Base-by-base conservation (phyloP, 2,888 invertebrate species). In the Eurytoma californica region DNA sequence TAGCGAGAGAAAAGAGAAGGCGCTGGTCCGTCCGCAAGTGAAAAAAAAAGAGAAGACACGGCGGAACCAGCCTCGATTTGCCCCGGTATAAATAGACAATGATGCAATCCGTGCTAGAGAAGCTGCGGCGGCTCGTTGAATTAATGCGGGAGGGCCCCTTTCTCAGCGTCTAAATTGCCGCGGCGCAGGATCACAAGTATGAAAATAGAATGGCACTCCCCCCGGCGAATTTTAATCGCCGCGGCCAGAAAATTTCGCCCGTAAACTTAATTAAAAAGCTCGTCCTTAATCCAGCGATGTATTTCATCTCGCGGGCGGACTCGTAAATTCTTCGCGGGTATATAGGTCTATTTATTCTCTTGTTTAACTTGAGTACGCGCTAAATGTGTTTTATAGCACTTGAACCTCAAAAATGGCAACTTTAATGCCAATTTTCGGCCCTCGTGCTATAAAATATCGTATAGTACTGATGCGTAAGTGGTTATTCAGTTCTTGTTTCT, bases 51-150 rank as follows among this genome's bases (percentile, higher is more conserved):
- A 72, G 72, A 78, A 78, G 66, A 61, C 51, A 53, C 60, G 55
- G 7, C 49, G 70, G 39, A 63, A 70, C 39, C 28, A 69, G 55
- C 14, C 70, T 74, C 74, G 66, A 79, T 70, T 74, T 65, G 63
- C 69, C 30, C 61, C 51, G 58, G 61, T 79, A 74, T 73, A 74
- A 74, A 79, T 79, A 79, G 74, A 66, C 74, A 70, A 70, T 79
- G 73, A 73, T 78, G 78, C 73, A 73, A 69, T 65, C 57, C 18
- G 30, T 28, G 61, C 9, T 47, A 24, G 65, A 70, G 57, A 24
- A 18, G 51, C 24, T 16, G 67, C 18, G 16, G 30, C n/a, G 51
- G 47, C 70, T 79, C 65, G 70, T 79, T 79, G 74, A 79, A 79
- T 74, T 79, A 73, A 39, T 30, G 69, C 66, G 47, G 12, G 57